Base-by-base conservation (phyloP, 1,140 invertebrate genomes). In the Diploscapter pachys region DNA sequence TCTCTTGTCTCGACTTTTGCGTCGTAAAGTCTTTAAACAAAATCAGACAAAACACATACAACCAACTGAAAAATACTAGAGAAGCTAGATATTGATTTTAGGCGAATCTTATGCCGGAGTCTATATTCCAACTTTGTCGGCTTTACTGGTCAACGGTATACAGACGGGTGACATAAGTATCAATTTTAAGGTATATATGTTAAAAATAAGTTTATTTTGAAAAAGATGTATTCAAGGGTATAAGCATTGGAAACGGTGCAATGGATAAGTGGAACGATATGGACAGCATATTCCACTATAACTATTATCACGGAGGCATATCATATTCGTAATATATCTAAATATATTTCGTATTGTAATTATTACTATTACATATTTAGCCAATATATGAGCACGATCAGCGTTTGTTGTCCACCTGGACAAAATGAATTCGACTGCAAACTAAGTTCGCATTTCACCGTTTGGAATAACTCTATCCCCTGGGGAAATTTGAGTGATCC, bases 81-180 rank as follows among this genome's bases (percentile, higher is more conserved):
- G 31, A 31, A 31, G 1, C 31, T 31, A 31, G 31, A 31, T 31
- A 1, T 31, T 31, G 31, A 31, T 31, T 31, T 31, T 31, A 31
- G 31, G 88, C 89, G 81, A 74, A 63, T 86, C 84, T 31, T 89
- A 88, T 79, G 88, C 75, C 48, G 81, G 81, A 68, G 81, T 88
- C 61, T 87, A 87, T 69, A 76, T 88, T 31, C 87, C 87, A n/a
- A 89, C 88, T 6, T 79, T 90, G 52, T 84, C 88, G n/a, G 83
- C 85, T 11, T 80, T 83, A 54, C 80, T 89, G 2, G 76, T 88
- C 2, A 66, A 76, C 63, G 71, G 70, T 49, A 80, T 80, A 53
- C 69, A 80, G 49, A 57, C 13, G 11, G 64, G 61, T 3, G 50
- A 57, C 11, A 69, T 80, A n/a, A 75, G 57, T n/a, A 61, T 71